Conservation (phyloP, 2,888 invertebrate species). For the Perithous albicinctus region DNA sequence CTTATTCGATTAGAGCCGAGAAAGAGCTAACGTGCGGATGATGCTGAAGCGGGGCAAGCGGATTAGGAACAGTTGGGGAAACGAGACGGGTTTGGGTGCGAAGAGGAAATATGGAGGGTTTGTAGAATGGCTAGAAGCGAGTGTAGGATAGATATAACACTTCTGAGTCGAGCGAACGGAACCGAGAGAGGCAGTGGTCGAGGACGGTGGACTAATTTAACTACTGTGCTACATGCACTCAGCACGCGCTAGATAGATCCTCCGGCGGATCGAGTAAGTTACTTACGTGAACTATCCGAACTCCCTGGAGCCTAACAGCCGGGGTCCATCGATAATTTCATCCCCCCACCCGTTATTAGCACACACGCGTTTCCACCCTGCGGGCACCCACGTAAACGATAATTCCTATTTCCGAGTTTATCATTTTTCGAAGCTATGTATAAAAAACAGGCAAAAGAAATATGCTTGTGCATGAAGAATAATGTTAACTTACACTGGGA, state of each 20-base stretch:
- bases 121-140: slow-evolving; percentile 48
- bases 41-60: slow-evolving; percentile 56
- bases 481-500: too few species aligned
- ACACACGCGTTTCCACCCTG: not conserved
- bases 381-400: slow-evolving; percentile 21
- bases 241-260: slow-evolving; percentile 52
- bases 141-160: slow-evolving; percentile 27
- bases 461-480: too few species aligned
- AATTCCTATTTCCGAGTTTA: slow-evolving; percentile 21
- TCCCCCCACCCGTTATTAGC: slow-evolving; percentile 25
- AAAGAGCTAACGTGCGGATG: slow-evolving; percentile 45
- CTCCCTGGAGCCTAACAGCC: slow-evolving; percentile 45
- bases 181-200: slow-evolving; percentile 36
- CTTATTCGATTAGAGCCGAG: slow-evolving; percentile 71
- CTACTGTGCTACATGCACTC: slow-evolving; percentile 65
- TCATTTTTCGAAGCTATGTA: slow-evolving; percentile 16
- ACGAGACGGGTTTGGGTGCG: slow-evolving; percentile 1
- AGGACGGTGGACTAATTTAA: slow-evolving; percentile 66
- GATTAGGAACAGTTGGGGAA: slow-evolving; percentile 44
- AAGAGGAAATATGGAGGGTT: slow-evolving; percentile 26
- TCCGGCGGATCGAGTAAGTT: slow-evolving; percentile 64
- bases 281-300: slow-evolving; percentile 64
- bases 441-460: too few species aligned
- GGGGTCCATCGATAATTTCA: slow-evolving; percentile 66
- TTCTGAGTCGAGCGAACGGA: slow-evolving; percentile 50